Conservation (phyloP, 2,113 vertebrate genomes). For the Pampusana beccarii region DNA sequence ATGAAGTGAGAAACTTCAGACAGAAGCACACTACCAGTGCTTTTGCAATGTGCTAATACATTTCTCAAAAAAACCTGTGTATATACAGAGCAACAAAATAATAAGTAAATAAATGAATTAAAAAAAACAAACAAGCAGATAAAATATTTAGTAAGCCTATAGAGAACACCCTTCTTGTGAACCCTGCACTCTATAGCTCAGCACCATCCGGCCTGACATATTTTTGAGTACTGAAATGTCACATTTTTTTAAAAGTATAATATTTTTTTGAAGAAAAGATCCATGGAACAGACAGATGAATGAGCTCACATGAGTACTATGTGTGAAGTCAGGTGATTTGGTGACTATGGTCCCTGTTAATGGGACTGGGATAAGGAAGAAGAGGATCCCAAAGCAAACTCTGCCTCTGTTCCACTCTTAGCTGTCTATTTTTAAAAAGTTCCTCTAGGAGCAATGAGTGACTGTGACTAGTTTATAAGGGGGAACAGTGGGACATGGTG, state of each 20-base stretch:
- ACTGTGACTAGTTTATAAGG: background rate
- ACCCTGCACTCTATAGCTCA: background rate
- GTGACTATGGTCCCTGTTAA: background rate
- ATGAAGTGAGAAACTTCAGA: background rate
- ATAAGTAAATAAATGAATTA: background rate
- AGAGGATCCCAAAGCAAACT: background rate
- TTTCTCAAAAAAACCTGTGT: background rate
- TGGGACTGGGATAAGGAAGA: background rate
- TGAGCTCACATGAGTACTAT: fast-evolving
- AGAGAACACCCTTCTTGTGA: background rate
- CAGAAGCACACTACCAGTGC: background rate
- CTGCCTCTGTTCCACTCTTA: fast-evolving
- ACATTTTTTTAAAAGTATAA: background rate
- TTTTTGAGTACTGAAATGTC: background rate
- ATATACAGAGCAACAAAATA: background rate
- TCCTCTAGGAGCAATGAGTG: background rate
- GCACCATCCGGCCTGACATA: background rate
- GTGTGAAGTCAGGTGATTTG: background rate
- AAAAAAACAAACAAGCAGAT: background rate
- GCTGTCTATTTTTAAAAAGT: background rate
- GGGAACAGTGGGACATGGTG: background rate
- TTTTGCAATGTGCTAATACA: background rate
- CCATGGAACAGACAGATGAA: background rate
- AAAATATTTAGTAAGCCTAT: background rate
- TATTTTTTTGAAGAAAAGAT: background rate